Conservation (phyloP, 1,140 invertebrate species). For the Aradophagus sp. region DNA sequence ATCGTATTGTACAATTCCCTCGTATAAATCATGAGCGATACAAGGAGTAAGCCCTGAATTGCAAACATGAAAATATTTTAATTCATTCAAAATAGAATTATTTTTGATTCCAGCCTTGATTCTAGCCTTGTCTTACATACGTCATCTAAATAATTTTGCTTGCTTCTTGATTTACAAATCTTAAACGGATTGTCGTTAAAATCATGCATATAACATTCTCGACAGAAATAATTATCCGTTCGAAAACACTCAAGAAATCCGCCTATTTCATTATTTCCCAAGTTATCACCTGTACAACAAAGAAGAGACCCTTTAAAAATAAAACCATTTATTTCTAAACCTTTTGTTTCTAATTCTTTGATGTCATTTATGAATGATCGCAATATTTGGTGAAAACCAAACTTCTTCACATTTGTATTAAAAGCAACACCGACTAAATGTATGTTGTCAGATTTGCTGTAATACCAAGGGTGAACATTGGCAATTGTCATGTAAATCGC, state of each 20-base stretch:
- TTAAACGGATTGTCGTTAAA: too few species aligned
- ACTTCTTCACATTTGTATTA: constrained; percentile 25
- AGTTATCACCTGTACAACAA: constrained; percentile 52
- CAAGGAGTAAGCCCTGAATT: constrained; percentile 22
- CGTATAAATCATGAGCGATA: constrained; percentile 33
- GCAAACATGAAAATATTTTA: constrained; percentile 44
- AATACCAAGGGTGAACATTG: constrained; percentile 34
- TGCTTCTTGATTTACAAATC: too few species aligned
- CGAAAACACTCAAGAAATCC: too few species aligned
- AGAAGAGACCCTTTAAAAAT: constrained; percentile 27
- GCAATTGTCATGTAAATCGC: constrained; percentile 33
- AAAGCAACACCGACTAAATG: constrained; percentile 15
- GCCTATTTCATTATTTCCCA: constrained; percentile 30
- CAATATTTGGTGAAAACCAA: constrained; percentile 22
- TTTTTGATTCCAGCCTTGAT: constrained; percentile 23
- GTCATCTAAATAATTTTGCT: constrained; percentile 4
- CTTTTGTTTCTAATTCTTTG: constrained; percentile 20
- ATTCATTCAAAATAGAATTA: constrained; percentile 35
- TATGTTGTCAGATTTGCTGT: constrained; percentile 10
- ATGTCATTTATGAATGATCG: constrained; percentile 25
- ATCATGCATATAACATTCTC: too few species aligned
- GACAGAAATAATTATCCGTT: too few species aligned
- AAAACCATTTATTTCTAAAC: constrained; percentile 11
- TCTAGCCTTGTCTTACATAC: not conserved
- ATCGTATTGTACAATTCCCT: constrained; percentile 44